Evolutionary conservation across 2,797 vertebrate genomes (phyloP), one percentile per base, ranked within the genome.

Genomic region (Peromyscus attwateri): DNA sequence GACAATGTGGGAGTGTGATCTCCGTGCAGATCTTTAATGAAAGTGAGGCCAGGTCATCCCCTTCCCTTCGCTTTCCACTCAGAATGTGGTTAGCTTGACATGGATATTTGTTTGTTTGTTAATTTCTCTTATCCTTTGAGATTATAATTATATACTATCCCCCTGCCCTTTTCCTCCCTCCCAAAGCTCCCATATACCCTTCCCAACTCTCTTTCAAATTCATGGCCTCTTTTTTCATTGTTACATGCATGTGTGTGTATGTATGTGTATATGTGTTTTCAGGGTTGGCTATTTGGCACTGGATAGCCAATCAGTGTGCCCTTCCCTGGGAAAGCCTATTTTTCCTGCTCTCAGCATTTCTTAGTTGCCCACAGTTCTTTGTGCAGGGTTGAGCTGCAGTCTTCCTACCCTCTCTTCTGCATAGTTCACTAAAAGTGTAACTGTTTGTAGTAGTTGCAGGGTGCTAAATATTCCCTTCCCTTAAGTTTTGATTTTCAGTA

Each of bases 401-500:
- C 64, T 52, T 49, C 21, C 29, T 12, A n/a, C 40, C 1, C 82
- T 49, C 27, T 84, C 62, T 49, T 85, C 31, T 68, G 17, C 62
- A 68, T 46, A 34, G 21, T 23, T 49, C 46, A 49, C n/a, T 77
- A 80, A 8, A 75, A 94, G 0, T 89, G 6, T 49, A 80, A 64
- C n/a, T 82, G 4, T 96, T 80, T n/a, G 23, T 37, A 19, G 10
- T 21, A 25, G 6, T 14, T 21, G 0, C 2, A 14, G 16, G 1
- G 9, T 66, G 27, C 4, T 84, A 60, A 83, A 19, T 87, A 73
- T 82, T 87, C 73, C 49, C 34, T 25, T 96, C 68, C 31, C 71
- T 16, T 49, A 87, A 66, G 1, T 96, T 98, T 96, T 89, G 73
- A 21, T 87, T 97, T 68, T 13, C 37, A 55, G 66, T 73, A 60